Percentiles rank a stretch among this genome's conserved stretches.
These are phyloP conservation scores for Chaetodon trifasciatus DNA, from an alignment of 2,797 vertebrate genomes.

Conservation along the genomic window DNA sequence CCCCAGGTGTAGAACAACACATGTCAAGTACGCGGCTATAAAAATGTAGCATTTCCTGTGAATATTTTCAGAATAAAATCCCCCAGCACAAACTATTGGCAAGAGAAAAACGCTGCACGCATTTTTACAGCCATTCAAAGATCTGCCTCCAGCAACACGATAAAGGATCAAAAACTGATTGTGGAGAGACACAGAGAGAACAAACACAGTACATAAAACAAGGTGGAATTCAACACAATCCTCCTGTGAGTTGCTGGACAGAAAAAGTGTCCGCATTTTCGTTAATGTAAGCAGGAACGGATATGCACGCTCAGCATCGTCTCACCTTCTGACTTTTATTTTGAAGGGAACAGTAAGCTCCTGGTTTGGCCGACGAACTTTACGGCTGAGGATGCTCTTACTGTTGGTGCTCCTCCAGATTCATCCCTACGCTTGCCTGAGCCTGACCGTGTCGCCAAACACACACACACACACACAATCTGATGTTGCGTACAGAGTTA, in stretches of 20 bases:
- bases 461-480: neutral
- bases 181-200: neutral
- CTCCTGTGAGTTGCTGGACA: neutral
- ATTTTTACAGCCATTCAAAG: fast-evolving
- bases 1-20: constrained; percentile 5
- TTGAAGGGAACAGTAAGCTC: constrained; percentile 23
- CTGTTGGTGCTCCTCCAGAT: neutral
- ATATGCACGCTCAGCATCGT: neutral
- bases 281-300: neutral
- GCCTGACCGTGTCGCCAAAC: constrained; percentile 40
- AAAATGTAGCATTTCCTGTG: neutral
- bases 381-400: neutral
- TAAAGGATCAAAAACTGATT: too few species aligned
- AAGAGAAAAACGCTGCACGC: too few species aligned
- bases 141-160: fast-evolving
- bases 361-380: neutral
- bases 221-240: too few species aligned
- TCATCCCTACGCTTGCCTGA: neutral
- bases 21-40: fast-evolving
- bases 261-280: neutral
- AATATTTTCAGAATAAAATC: constrained; percentile 52
- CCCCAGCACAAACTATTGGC: fast-evolving
- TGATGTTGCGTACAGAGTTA: too few species aligned
- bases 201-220: neutral
- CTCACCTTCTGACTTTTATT: constrained; percentile 31